Evolutionary conservation across 2,888 invertebrate genomes (phyloP), one percentile per base, ranked within the genome.

Genomic region (Luperina testacea): DNA sequence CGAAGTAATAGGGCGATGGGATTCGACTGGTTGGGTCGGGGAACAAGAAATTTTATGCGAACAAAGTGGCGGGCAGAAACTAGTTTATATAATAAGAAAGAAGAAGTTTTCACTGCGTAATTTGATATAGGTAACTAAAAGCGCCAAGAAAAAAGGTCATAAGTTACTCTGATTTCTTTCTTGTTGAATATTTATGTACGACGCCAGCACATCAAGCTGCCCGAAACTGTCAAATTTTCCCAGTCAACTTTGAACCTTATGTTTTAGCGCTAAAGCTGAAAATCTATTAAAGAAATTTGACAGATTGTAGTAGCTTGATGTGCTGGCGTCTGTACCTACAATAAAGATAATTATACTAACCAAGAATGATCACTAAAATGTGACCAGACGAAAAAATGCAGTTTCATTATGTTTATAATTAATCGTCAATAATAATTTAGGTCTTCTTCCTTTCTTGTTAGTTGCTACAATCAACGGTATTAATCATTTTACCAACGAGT

Each of bases 401-500:
- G 38, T 27, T 72, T 42, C 42, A 57, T 57, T 57, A 32, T n/a
- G 17, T 27, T 73, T 75, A 45, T 32, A 45, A 3, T 75, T 13
- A 59, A 57, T 45, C 9, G 0, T 42, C 7, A 59, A 20, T 17
- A 32, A 63, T 68, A 27, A 57, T 27, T 63, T 45, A 53, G 15
- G 8, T 27, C 45, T 69, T 75, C 61, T 69, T 45, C 4, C 0
- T 65, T 42, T 69, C n/a, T 59, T 69, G 32, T 24, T 32, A 11
- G 17, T 48, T 67, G 42, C 24, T 45, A 61, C 15, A 48, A n/a
- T 27, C 9, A 42, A 65, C 53, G 27, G 8, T 57, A 63, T 70
- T 70, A 27, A 68, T 81, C 32, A 74, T 68, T 68, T 77, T 68
- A 45, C 71, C 42, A 81, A 74, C 73, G 27, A 83, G 53, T 74